Percentiles rank a stretch among this genome's conserved stretches.
Evolutionary conservation across 2,113 vertebrate genomes (phyloP).

Genomic region (Perccottus glenii): DNA sequence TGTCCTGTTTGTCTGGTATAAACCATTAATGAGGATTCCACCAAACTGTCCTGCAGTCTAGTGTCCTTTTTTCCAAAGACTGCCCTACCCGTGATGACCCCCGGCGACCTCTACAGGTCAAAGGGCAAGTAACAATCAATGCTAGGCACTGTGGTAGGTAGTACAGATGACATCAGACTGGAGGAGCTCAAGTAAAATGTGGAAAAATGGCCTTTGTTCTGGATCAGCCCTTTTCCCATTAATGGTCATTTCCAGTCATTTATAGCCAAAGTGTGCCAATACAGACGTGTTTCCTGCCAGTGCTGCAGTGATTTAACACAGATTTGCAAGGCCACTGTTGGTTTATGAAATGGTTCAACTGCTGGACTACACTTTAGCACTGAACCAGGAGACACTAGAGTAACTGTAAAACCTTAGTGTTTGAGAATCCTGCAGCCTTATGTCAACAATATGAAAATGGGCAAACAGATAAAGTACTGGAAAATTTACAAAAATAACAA

Average conservation of each 20-base stretch:
- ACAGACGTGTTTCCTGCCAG: constrained; percentile 56
- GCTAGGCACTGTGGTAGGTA: constrained; percentile 63
- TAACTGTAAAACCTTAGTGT: constrained; percentile 31
- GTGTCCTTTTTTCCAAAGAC: constrained; percentile 48
- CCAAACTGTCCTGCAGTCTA: constrained; percentile 46
- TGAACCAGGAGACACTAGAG: constrained; percentile 26
- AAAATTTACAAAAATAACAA: constrained; percentile 58
- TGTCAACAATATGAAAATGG: constrained; percentile 68
- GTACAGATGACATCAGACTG: constrained; percentile 71
- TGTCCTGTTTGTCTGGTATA: constrained; percentile 41
- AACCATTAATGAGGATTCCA: constrained; percentile 55
- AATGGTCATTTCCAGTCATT: constrained; percentile 57
- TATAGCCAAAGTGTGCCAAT: constrained; percentile 51
- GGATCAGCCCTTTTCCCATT: constrained; percentile 35
- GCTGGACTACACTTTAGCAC: constrained; percentile 22
- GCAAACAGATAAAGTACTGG: constrained; percentile 63
- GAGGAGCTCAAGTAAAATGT: constrained; percentile 75
- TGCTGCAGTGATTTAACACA: constrained; percentile 53
- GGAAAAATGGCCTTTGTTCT: constrained; percentile 68
- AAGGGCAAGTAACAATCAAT: constrained; percentile 51
- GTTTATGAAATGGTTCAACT: constrained; percentile 34
- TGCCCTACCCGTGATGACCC: constrained; percentile 52
- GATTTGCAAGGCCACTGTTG: constrained; percentile 36
- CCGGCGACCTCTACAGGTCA: constrained; percentile 46
- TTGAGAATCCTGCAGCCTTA: constrained; percentile 77